Evolutionary conservation across 2,888 invertebrate species (phyloP), one percentile per base, ranked within the genome.

Genomic region (Pollenia angustigena): DNA sequence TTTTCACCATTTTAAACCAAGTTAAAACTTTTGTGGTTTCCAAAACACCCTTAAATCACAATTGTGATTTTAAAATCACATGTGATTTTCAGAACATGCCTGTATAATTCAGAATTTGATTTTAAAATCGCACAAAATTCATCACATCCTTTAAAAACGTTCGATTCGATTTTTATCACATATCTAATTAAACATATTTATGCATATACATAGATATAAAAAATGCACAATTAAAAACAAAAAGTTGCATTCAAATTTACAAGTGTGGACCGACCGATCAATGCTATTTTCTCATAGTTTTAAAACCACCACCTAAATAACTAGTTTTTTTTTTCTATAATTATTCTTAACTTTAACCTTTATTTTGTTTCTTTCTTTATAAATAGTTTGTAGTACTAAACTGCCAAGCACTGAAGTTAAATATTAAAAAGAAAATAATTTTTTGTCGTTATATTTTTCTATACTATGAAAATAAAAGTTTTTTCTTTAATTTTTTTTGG

Each of bases 321-420:
- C 9, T 40, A 56, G 50, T 62, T 58, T 40, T 64, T 40, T 64
- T 44, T 44, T 48, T 79, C 56, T 75, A 71, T 60, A 52, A 40
- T 69, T 80, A 46, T 79, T n/a, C n/a, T 68, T 9, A 66, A 75
- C 32, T 62, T 46, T 83, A 60, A 76, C 32, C 4, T 71, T 54
- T 23, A 66, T 78, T 79, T 44, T 42, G 14, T 76, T 75, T 75
- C 32, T 32, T 72, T 72, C 71, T 50, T 75, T 85, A 18, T 44
- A 52, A 85, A 44, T 32, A 60, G 3, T 69, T 85, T 44, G 48
- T 81, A 66, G 66, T 74, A 75, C 52, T 68, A 78, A 72, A 81
- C 76, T 60, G 52, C 71, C 50, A 60, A 72, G 60, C 78, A 81
- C 66, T 72, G 60, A 81, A 78, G 52, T 85, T 81, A 76, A 71